phyloP scores from a whole-genome alignment of 2,888 invertebrate species.

The Brenthis daphne region DNA sequence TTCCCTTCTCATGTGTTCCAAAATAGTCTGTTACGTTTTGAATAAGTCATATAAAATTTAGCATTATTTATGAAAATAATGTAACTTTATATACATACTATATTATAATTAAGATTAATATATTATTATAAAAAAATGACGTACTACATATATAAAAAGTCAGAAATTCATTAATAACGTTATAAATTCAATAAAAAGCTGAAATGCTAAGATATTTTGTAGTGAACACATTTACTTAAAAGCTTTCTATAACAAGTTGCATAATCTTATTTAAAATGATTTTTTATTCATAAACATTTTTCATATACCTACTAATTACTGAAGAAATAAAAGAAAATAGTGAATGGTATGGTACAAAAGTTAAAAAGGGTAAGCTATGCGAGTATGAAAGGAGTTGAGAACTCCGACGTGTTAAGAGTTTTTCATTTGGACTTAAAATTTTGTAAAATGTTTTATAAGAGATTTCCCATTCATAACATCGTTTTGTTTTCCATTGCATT shows the following conservation, averaged over 20 bases:
- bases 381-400: slow-evolving; percentile 27
- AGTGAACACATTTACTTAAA: slow-evolving; percentile 12
- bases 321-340: slow-evolving; percentile 19
- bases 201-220: slow-evolving; percentile 3
- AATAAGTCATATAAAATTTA: slow-evolving; percentile 26
- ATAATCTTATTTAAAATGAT: slow-evolving; percentile 23
- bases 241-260: slow-evolving; percentile 9
- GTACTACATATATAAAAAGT: not conserved
- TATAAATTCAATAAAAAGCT: not conserved
- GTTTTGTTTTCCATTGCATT: slow-evolving; percentile 41
- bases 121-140: too few species aligned
- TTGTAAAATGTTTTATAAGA: slow-evolving; percentile 36
- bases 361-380: slow-evolving; percentile 26
- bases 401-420: slow-evolving; percentile 30
- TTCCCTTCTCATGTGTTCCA: slow-evolving; percentile 46
- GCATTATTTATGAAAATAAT: slow-evolving; percentile 4
- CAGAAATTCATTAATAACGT: not conserved
- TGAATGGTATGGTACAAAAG: slow-evolving; percentile 27
- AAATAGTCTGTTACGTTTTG: slow-evolving; percentile 37
- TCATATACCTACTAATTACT: slow-evolving; percentile 22
- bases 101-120: too few species aligned
- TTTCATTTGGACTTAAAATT: slow-evolving; percentile 33
- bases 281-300: slow-evolving; percentile 1
- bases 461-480: slow-evolving; percentile 36
- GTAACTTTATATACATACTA: too few species aligned